Conservation (phyloP, 2,797 vertebrate species). For the Rhinatrema bivittatum region DNA sequence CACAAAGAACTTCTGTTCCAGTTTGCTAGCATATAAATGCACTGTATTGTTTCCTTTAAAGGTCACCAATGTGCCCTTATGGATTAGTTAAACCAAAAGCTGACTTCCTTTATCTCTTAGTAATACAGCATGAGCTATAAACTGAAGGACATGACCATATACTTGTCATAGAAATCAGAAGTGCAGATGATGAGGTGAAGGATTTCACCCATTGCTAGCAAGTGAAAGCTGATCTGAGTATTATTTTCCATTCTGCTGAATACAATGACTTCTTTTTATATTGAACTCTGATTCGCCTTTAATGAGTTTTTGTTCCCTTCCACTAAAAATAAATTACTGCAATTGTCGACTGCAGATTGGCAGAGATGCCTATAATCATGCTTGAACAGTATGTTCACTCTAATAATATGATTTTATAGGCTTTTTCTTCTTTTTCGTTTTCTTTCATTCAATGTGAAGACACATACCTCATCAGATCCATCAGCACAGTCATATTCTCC, state of each 20-base stretch:
- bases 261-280: background rate
- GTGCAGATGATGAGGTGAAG: no score
- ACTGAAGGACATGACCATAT: background rate
- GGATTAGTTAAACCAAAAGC: background rate
- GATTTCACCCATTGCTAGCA: background rate
- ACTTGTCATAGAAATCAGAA: background rate
- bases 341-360: no score
- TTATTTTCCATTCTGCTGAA: background rate
- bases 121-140: background rate
- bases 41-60: background rate
- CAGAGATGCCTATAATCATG: no score
- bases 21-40: background rate
- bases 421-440: no score
- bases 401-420: no score
- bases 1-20: background rate
- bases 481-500: constrained; percentile 94
- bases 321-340: background rate
- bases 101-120: background rate
- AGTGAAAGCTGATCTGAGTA: no score
- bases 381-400: no score
- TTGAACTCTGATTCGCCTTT: background rate
- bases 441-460: background rate
- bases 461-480: constrained; percentile 87
- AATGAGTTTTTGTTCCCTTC: background rate
- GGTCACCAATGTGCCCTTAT: background rate